Conservation (phyloP, 2,888 invertebrate species). For the Steromphala cineraria region DNA sequence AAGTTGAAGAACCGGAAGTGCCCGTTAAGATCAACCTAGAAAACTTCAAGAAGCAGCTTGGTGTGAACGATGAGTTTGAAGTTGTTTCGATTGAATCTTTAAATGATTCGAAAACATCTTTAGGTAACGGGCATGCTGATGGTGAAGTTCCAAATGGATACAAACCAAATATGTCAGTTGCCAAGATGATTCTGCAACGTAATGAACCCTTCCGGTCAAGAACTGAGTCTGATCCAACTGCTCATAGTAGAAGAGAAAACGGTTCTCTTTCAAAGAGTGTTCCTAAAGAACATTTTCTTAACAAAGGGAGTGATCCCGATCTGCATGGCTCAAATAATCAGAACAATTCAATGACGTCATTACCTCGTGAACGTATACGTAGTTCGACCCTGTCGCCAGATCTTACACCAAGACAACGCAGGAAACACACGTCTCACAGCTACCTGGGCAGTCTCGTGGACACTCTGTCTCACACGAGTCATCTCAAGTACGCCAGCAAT, state of each 20-base stretch:
- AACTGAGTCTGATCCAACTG: conserved; percentile 4
- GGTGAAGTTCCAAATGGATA: neutral
- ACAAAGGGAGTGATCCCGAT: neutral
- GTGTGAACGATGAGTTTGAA: neutral
- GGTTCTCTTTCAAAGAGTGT: neutral
- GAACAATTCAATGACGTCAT: too few species aligned
- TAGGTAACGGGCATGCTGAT: neutral
- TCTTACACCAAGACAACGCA: neutral
- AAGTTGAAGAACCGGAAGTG: neutral
- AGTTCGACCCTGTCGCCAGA: neutral
- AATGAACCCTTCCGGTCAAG: neutral
- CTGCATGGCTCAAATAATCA: neutral
- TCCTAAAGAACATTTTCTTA: neutral
- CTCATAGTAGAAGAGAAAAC: neutral
- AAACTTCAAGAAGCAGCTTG: neutral
- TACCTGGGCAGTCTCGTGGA: neutral
- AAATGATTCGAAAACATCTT: neutral
- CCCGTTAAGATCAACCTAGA: neutral
- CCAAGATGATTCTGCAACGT: neutral
- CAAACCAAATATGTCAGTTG: neutral
- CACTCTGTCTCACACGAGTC: neutral
- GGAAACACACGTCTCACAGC: neutral
- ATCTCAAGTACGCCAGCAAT: neutral
- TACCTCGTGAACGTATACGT: too few species aligned
- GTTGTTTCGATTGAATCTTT: neutral